These are phyloP conservation scores for Lasioglossum malachurum DNA, from an alignment of 2,888 invertebrate genomes.

Conservation along the genomic window DNA sequence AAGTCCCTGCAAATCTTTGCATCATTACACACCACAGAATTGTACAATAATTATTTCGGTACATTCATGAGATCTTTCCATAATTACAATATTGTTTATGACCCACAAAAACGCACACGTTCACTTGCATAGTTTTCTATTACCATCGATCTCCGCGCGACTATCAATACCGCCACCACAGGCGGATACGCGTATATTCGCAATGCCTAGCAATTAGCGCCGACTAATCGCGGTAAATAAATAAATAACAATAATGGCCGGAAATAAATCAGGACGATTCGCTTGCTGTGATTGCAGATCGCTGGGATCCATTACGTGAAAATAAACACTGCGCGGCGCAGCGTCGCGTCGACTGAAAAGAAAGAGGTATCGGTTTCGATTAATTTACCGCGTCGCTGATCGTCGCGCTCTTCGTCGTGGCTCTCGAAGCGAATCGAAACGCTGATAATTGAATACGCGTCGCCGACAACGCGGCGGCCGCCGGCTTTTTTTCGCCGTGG, in stretches of 20 bases:
- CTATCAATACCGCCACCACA: background rate
- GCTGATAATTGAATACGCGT: conserved; percentile 10
- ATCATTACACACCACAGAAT: background rate
- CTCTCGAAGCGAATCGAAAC: conserved; percentile 33
- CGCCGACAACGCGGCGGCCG: background rate
- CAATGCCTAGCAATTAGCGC: background rate
- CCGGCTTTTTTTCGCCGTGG: conserved; percentile 15
- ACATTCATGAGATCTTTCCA: background rate
- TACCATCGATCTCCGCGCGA: background rate
- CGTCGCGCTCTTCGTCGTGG: background rate
- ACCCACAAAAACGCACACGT: background rate
- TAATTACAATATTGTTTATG: background rate
- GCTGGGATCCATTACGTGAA: background rate
- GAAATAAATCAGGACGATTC: background rate
- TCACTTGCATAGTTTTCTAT: background rate
- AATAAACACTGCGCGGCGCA: background rate
- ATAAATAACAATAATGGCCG: background rate
- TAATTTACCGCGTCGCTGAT: conserved; percentile 4
- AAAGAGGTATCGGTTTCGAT: background rate
- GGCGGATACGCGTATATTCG: background rate
- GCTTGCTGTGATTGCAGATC: background rate
- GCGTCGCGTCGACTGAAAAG: background rate
- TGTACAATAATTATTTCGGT: background rate
- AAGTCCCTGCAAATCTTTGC: no score
- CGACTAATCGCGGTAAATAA: background rate